A percentile compares a stretch with the other conserved stretches of the same genome.
phyloP scores from a whole-genome alignment of 2,113 vertebrate species.

The Pithys albifrons region DNA sequence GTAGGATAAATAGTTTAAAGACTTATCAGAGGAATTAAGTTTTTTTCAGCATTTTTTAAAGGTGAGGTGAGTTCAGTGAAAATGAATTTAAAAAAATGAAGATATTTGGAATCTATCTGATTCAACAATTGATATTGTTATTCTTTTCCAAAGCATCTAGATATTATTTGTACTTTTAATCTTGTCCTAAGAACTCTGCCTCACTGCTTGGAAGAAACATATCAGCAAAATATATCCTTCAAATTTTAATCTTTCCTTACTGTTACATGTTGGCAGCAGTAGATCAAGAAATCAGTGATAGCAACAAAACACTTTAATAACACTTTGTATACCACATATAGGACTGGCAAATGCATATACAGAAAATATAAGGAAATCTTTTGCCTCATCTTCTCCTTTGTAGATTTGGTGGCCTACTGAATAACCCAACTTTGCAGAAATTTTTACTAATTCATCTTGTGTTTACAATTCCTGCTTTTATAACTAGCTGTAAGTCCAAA shows the following conservation, averaged over 20 bases:
- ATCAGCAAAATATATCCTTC: neutral
- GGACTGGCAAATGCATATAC: neutral
- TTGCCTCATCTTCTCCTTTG: neutral
- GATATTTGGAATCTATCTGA: neutral
- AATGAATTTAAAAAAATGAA: neutral
- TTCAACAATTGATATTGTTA: neutral
- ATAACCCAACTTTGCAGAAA: neutral
- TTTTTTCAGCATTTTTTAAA: neutral
- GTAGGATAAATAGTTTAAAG: neutral
- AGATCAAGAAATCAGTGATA: conserved; percentile 13
- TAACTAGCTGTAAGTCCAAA: neutral
- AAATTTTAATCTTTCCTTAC: neutral
- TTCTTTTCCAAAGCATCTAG: neutral
- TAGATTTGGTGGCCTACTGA: neutral
- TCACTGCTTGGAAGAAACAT: neutral
- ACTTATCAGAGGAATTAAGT: neutral
- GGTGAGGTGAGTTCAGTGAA: neutral
- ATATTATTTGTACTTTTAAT: neutral
- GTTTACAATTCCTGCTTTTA: neutral
- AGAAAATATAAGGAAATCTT: neutral
- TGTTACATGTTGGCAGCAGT: neutral
- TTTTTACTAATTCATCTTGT: neutral
- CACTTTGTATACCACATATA: neutral
- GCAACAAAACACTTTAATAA: conserved; percentile 7
- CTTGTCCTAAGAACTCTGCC: neutral